These are phyloP conservation scores for Pristionchus entomophagus DNA, from an alignment of 2,888 invertebrate species.

Conservation along the genomic window DNA sequence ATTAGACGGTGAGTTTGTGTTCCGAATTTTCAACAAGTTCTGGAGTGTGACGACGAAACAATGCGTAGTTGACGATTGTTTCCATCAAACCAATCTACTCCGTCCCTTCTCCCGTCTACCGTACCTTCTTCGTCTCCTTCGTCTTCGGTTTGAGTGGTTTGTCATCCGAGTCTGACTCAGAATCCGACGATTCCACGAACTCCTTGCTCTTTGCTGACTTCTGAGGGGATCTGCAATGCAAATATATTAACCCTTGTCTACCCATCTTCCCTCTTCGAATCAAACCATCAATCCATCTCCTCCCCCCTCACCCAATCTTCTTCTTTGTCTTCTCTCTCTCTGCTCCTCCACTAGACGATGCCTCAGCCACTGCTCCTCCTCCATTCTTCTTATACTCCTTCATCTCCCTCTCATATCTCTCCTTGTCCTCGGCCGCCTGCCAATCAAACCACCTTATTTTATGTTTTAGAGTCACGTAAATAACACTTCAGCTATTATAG, in stretches of 20 bases:
- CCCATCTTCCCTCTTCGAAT: neutral
- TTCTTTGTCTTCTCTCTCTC: slow-evolving; percentile 49
- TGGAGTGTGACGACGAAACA: too few relatives aligned
- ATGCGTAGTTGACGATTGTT: too few relatives aligned
- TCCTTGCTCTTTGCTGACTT: slow-evolving; percentile 67
- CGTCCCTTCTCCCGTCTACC: neutral
- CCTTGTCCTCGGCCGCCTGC: slow-evolving; percentile 88
- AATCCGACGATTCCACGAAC: slow-evolving; percentile 60
- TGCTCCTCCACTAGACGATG: slow-evolving; percentile 31
- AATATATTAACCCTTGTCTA: neutral
- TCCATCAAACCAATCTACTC: too few relatives aligned
- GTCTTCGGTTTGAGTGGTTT: slow-evolving; percentile 51
- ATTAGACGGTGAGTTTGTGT: too few relatives aligned
- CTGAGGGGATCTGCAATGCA: slow-evolving; percentile 53
- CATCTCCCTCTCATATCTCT: slow-evolving; percentile 90
- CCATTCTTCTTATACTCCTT: slow-evolving; percentile 84
- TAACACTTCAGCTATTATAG: too few relatives aligned
- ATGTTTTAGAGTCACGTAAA: slow-evolving; percentile 3
- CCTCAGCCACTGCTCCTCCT: slow-evolving; percentile 49
- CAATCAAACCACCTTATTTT: slow-evolving; percentile 78
- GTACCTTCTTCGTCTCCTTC: neutral
- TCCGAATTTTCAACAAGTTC: too few relatives aligned
- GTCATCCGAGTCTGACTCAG: slow-evolving; percentile 57
- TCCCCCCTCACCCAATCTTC: slow-evolving; percentile 30
- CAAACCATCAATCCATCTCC: neutral